Percentiles rank a stretch among this genome's conserved stretches.
Evolutionary conservation across 2,797 vertebrate species (phyloP).

Genomic region (Anableps anableps): DNA sequence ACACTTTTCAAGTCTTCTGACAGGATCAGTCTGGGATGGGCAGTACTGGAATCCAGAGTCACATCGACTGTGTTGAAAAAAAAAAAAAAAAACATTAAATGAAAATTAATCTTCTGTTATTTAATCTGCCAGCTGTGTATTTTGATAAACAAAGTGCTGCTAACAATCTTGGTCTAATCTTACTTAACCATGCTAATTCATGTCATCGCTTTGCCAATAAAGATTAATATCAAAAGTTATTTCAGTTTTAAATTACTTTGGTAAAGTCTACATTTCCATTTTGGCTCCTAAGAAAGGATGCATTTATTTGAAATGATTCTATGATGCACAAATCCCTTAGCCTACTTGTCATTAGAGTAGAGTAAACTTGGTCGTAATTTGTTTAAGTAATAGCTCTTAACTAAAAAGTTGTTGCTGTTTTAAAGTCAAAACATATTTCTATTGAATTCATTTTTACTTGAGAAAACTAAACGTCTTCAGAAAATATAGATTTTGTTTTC

Average conservation of each 20-base stretch:
- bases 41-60: slow-evolving; percentile 81
- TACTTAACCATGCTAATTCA: background rate
- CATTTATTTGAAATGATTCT: background rate
- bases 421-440: background rate
- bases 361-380: background rate
- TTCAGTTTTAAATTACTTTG: background rate
- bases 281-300: background rate
- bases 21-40: slow-evolving; percentile 83
- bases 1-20: slow-evolving; percentile 82
- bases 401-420: no score
- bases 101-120: background rate
- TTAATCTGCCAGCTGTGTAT: background rate
- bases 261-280: background rate
- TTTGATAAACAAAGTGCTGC: no score
- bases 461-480: no score
- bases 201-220: background rate
- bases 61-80: slow-evolving; percentile 72
- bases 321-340: background rate
- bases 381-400: background rate
- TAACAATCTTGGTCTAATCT: background rate
- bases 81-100: fast-evolving
- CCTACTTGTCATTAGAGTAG: background rate
- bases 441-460: background rate
- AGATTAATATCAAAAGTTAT: background rate
- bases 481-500: background rate